Percentiles rank a stretch among this genome's conserved stretches.
phyloP scores from a whole-genome alignment of 1,140 invertebrate genomes.

The Chrysopa pallens region DNA sequence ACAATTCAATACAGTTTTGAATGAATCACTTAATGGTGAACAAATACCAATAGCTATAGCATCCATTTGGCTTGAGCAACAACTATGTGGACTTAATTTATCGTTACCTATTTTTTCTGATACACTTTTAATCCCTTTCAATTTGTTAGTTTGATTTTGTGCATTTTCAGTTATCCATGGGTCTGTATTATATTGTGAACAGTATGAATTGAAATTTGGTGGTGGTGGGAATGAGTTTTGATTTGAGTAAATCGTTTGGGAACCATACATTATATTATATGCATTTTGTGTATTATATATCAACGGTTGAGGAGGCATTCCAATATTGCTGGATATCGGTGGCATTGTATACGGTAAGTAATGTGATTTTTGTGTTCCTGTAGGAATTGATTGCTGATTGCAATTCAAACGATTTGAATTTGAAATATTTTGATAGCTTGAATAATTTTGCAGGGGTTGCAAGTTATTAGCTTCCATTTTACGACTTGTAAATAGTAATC shows the following conservation, averaged over 20 bases:
- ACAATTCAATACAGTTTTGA: slow-evolving; percentile 6
- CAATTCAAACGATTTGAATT: too few species aligned
- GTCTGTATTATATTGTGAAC: neutral
- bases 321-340: neutral
- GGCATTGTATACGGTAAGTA: too few species aligned
- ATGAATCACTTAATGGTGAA: slow-evolving; percentile 8
- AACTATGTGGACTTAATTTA: slow-evolving; percentile 15
- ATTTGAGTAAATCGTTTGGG: neutral
- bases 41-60: slow-evolving; percentile 4
- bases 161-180: neutral
- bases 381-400: too few species aligned
- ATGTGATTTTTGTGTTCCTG: too few species aligned
- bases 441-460: too few species aligned
- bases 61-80: slow-evolving; percentile 7
- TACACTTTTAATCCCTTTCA: slow-evolving; percentile 11
- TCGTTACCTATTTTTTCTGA: slow-evolving; percentile 14
- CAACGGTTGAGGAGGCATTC: neutral
- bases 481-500: too few species aligned
- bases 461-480: too few species aligned
- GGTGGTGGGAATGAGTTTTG: neutral
- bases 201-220: neutral
- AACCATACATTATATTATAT: slow-evolving; percentile 1
- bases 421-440: too few species aligned
- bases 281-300: neutral
- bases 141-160: slow-evolving; percentile 5